Percentiles rank a stretch among this genome's conserved stretches.
Evolutionary conservation across 2,797 vertebrate genomes (phyloP).

Genomic region (Fistularia commersonii): DNA sequence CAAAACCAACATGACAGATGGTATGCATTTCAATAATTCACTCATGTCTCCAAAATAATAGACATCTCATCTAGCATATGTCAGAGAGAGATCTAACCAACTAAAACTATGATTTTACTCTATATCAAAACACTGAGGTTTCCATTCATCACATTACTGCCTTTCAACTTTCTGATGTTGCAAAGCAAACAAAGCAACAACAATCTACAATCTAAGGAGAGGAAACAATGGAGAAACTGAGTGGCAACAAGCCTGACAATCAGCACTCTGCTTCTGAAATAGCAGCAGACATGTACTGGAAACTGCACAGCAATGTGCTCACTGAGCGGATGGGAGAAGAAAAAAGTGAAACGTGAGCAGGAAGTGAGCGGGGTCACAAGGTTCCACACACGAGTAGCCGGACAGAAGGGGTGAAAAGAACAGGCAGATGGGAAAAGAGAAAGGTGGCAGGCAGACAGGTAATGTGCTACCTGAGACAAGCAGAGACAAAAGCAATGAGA

Average conservation of each 20-base stretch:
- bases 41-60: conserved; percentile 15
- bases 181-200: too few relatives aligned
- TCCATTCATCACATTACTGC: too few relatives aligned
- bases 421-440: conserved; percentile 2
- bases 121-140: not conserved
- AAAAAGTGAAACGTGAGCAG: conserved; percentile 71
- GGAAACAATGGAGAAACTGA: not conserved
- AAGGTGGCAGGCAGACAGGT: conserved; percentile 47
- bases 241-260: conserved; percentile 3
- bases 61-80: conserved; percentile 14
- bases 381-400: conserved; percentile 19
- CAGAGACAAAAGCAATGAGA: too few relatives aligned
- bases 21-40: conserved; percentile 30
- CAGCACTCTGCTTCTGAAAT: conserved; percentile 4
- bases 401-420: conserved; percentile 16
- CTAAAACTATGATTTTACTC: not conserved
- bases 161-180: too few relatives aligned
- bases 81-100: not conserved
- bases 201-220: too few relatives aligned
- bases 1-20: conserved; percentile 40
- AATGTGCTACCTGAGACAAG: conserved; percentile 19
- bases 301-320: conserved; percentile 10
- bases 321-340: conserved; percentile 51
- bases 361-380: conserved; percentile 60
- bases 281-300: not conserved